Evolutionary conservation across 1,140 invertebrate genomes (phyloP).

Genomic region (Sinonovacula constricta): DNA sequence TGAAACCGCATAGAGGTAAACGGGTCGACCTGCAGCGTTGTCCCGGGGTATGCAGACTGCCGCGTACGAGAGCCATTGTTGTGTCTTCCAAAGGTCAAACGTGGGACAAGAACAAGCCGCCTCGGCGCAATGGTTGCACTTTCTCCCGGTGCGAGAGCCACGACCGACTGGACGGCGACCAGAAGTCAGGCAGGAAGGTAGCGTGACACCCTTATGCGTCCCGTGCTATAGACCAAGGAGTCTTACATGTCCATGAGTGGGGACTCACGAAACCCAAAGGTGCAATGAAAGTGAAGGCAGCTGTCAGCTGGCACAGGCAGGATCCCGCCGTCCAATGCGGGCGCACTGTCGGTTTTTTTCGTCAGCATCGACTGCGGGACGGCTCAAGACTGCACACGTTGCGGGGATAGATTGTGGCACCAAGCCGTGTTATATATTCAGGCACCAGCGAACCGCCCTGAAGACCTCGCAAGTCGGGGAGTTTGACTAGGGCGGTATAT

Average conservation of each 20-base stretch:
- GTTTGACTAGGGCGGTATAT: slow-evolving; percentile 92
- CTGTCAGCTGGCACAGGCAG: slow-evolving; percentile 67
- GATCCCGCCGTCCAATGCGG: slow-evolving; percentile 78
- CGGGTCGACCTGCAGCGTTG: slow-evolving; percentile 78
- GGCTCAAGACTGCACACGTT: slow-evolving; percentile 87
- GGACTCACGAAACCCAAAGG: slow-evolving; percentile 83
- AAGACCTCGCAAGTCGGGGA: slow-evolving; percentile 84
- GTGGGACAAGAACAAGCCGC: background rate
- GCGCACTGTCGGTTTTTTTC: slow-evolving; percentile 79
- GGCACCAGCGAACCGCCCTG: slow-evolving; percentile 71
- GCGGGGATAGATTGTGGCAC: slow-evolving; percentile 69
- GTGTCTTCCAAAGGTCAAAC: slow-evolving; percentile 19
- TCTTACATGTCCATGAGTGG: slow-evolving; percentile 90
- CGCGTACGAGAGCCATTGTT: slow-evolving; percentile 8
- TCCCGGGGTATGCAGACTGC: slow-evolving; percentile 77
- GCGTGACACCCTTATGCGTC: slow-evolving; percentile 84
- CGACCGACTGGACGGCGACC: slow-evolving; percentile 57
- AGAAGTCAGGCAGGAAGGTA: slow-evolving; percentile 50
- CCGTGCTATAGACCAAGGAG: slow-evolving; percentile 97
- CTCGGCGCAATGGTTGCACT: slow-evolving; percentile 39
- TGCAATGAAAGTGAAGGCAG: slow-evolving; percentile 83
- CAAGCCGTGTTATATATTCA: slow-evolving; percentile 27
- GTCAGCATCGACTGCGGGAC: slow-evolving; percentile 76
- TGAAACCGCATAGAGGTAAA: slow-evolving; percentile 89
- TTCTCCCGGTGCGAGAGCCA: slow-evolving; percentile 52